A percentile compares a stretch with the other conserved stretches of the same genome.
phyloP scores from a whole-genome alignment of 64 coral and sea anemone species.

The Stichodactyla helianthus region DNA sequence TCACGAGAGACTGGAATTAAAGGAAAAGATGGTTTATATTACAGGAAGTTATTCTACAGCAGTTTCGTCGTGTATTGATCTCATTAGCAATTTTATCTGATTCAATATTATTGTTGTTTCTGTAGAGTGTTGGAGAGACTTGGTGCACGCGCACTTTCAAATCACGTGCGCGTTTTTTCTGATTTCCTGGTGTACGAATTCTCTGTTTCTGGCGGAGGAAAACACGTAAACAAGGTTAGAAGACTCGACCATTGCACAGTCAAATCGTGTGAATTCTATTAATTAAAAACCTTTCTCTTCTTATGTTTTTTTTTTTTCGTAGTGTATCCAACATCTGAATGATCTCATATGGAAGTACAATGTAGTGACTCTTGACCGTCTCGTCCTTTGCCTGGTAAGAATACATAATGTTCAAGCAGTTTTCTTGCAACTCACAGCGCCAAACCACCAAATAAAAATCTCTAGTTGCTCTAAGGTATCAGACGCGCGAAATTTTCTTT shows the following conservation, averaged over 20 bases:
- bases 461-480: no score
- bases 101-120: background rate
- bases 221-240: conserved; percentile 79
- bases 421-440: no score
- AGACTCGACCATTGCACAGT: background rate
- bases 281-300: background rate
- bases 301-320: background rate
- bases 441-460: no score
- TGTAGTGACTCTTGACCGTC: conserved; percentile 84
- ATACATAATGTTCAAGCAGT: background rate
- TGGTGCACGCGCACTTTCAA: conserved; percentile 81
- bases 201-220: conserved; percentile 77
- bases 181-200: conserved; percentile 94
- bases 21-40: no score
- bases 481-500: no score
- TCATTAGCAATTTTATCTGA: no score
- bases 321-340: conserved; percentile 86
- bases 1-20: no score
- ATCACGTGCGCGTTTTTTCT: conserved; percentile 88
- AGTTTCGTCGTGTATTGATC: no score
- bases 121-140: conserved; percentile 82
- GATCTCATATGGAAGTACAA: conserved; percentile 99
- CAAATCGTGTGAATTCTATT: no score
- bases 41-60: no score
- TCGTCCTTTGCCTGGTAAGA: conserved; percentile 90